Evolutionary conservation across 2,113 vertebrate genomes (phyloP), one percentile per base, ranked within the genome.

Genomic region (Cyanocitta stelleri): DNA sequence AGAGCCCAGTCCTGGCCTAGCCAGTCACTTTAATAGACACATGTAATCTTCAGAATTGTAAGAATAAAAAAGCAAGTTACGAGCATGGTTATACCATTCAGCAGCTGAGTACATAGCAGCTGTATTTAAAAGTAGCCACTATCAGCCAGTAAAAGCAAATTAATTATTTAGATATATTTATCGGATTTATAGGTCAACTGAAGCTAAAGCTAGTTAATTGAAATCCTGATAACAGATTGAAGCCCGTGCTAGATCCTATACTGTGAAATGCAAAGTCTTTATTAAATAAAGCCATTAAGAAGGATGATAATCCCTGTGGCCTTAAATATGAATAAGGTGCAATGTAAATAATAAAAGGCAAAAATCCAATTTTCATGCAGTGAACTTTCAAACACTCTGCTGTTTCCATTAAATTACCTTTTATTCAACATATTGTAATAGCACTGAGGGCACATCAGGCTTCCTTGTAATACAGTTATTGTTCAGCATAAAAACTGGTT

Each of bases 311-410:
- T 95, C 94, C 92, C 79, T 51, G 68, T 80, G 85, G 94, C 91
- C 92, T 96, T 95, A 97, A 95, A 95, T 91, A 96, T 88, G 94
- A 97, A 96, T 97, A 97, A 95, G 88, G 88, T 79, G 89, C 80
- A 96, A 94, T 92, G 87, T 95, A 97, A 97, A 97, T 94, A 95
- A 97, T 74, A 96, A 96, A 97, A 97, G 90, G 92, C 91, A 95
- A 97, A 97, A 97, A 95, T 96, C 95, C 90, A 97, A 92, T 97
- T 96, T 97, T 90, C 93, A 97, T 68, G 73, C 77, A 92, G 77
- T 93, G 95, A 97, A 96, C 91, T 95, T 92, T 93, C 95, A 93
- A 97, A 97, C 27, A 58, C 59, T 96, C 52, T 0, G 3, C 88
- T 93, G 90, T 95, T 95, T 95, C 95, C 93, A 96, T 87, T 97